Conservation (phyloP, 2,113 vertebrate genomes). For the Grammomys surdaster region DNA sequence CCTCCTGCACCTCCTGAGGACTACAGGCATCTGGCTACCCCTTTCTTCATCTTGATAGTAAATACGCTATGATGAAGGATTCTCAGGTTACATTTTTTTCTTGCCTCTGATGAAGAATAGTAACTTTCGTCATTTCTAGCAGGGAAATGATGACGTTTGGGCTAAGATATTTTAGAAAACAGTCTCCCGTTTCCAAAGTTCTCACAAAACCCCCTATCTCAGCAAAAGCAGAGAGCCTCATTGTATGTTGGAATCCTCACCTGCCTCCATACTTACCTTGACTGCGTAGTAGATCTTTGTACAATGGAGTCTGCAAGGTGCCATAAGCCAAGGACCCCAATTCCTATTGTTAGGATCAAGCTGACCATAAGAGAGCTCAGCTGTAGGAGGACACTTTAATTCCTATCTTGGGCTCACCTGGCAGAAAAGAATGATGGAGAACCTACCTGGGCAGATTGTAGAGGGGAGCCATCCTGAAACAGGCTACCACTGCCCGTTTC, state of each 20-base stretch:
- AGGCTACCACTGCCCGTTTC: conserved; percentile 98
- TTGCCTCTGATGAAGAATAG: not conserved
- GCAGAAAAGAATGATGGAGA: not conserved
- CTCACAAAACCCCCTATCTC: not conserved
- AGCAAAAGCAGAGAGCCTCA: not conserved
- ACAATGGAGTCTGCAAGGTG: not conserved
- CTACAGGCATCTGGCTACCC: not conserved
- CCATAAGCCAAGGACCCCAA: not conserved
- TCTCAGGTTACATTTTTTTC: not conserved
- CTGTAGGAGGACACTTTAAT: not conserved
- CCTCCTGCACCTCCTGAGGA: not conserved
- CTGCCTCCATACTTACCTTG: conserved; percentile 36
- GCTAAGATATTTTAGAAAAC: not conserved
- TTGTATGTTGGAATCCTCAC: not conserved
- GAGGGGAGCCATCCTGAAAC: conserved; percentile 98
- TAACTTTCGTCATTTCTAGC: not conserved
- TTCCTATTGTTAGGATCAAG: conserved; percentile 7
- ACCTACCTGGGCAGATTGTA: conserved; percentile 98
- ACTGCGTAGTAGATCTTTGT: not conserved
- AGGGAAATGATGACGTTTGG: conserved; percentile 26
- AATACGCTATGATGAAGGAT: not conserved
- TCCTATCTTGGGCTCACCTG: not conserved
- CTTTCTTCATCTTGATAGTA: not conserved
- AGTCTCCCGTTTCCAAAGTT: not conserved
- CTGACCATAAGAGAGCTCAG: conserved; percentile 14